Percentiles rank a stretch among this genome's conserved stretches.
Evolutionary conservation across 2,797 vertebrate genomes (phyloP).

Genomic region (Hephaestus fuliginosus): DNA sequence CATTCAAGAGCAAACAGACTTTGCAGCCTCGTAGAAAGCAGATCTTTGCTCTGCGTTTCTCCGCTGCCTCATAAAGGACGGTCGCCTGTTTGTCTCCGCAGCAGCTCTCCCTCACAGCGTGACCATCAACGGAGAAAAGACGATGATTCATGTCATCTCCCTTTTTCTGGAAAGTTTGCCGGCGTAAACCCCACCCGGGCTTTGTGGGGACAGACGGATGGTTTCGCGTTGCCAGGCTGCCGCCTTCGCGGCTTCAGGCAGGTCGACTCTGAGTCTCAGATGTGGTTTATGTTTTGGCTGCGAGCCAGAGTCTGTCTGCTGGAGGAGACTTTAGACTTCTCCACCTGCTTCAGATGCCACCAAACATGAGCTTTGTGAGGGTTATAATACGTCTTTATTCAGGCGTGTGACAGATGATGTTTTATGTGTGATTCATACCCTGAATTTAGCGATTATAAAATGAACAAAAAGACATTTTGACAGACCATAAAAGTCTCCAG

Average conservation of each 20-base stretch:
- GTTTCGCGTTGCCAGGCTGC: slow-evolving; percentile 66
- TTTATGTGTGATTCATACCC: not conserved
- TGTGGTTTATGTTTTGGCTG: slow-evolving; percentile 42
- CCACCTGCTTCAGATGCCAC: slow-evolving; percentile 18
- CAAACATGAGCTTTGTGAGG: not conserved
- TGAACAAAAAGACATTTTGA: not conserved
- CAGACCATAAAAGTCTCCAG: not conserved
- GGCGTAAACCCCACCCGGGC: slow-evolving; percentile 18
- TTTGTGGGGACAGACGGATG: slow-evolving; percentile 58
- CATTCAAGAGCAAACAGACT: slow-evolving; percentile 5
- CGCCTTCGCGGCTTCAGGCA: slow-evolving; percentile 19
- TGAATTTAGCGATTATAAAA: not conserved
- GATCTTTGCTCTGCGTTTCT: not conserved
- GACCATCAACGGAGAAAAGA: not conserved
- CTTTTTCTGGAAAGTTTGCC: slow-evolving; percentile 24
- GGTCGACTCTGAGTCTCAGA: slow-evolving; percentile 42
- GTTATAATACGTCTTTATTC: not conserved
- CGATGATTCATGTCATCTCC: slow-evolving; percentile 21
- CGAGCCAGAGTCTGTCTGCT: slow-evolving; percentile 26
- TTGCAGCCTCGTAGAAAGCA: not conserved
- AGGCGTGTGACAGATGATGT: not conserved
- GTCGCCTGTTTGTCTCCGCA: slow-evolving; percentile 3
- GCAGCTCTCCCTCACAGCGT: not conserved
- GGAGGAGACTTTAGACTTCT: not conserved
- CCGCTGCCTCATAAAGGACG: not conserved